A percentile compares a stretch with the other conserved stretches of the same genome.
Evolutionary conservation across 1,140 invertebrate genomes (phyloP).

Genomic region (Zaprionus camerounensis): DNA sequence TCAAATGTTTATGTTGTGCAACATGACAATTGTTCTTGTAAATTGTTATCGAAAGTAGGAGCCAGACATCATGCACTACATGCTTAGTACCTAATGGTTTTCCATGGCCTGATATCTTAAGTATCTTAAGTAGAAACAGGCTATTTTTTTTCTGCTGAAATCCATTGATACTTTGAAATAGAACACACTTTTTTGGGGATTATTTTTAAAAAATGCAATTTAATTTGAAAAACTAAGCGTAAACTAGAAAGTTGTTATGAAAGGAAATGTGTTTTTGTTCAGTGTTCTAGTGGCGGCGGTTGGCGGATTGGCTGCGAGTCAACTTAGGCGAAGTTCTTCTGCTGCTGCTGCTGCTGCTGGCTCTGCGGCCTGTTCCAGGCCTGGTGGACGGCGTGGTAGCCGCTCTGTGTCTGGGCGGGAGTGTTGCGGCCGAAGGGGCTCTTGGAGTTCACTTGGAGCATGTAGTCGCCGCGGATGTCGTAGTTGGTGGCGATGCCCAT

Average conservation of each 20-base stretch:
- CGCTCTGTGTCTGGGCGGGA: conserved; percentile 70
- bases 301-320: neutral
- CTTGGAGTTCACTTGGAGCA: conserved; percentile 77
- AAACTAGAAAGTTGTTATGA: conserved; percentile 23
- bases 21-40: too few relatives aligned
- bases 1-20: too few relatives aligned
- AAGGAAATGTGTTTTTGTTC: conserved; percentile 37
- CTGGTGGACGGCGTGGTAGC: conserved; percentile 64
- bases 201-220: conserved; percentile 35
- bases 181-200: neutral
- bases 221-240: conserved; percentile 39
- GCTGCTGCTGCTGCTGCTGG: conserved; percentile 28
- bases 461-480: conserved; percentile 76
- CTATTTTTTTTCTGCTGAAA: neutral
- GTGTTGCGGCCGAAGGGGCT: conserved; percentile 79
- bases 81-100: too few relatives aligned
- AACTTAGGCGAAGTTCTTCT: conserved; percentile 30
- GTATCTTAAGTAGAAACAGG: too few relatives aligned
- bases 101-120: too few relatives aligned
- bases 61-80: too few relatives aligned
- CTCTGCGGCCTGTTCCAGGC: conserved; percentile 56
- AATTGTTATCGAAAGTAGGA: too few relatives aligned
- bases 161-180: neutral
- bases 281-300: neutral
- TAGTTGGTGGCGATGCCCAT: conserved; percentile 77